Evolutionary conservation across 2,797 vertebrate species (phyloP).

Genomic region (Numenius phaeopus): DNA sequence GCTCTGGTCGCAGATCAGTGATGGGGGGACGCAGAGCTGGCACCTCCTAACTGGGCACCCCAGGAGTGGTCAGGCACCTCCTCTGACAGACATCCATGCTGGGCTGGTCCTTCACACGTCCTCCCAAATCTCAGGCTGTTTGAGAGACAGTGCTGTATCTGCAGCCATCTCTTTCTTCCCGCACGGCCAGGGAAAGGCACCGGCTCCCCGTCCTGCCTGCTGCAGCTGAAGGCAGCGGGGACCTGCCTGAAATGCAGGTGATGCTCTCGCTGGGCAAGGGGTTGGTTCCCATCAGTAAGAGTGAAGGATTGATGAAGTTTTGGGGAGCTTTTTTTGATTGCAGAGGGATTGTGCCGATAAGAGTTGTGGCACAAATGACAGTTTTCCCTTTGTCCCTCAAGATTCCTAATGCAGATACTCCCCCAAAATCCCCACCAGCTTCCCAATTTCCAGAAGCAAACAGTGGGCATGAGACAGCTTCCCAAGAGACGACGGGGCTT

Average conservation of each 20-base stretch:
- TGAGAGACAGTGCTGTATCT: rapidly evolving
- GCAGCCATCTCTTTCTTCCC: rapidly evolving
- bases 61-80: neutral
- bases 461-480: rapidly evolving
- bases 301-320: neutral
- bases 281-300: neutral
- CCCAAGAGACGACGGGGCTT: rapidly evolving
- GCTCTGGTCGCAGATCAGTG: neutral
- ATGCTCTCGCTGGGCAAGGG: neutral
- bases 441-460: neutral
- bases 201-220: neutral
- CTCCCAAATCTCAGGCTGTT: neutral
- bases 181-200: neutral
- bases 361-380: neutral
- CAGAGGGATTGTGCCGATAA: neutral
- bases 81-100: neutral
- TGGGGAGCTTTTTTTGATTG: neutral
- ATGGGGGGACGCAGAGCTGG: neutral
- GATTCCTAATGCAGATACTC: neutral
- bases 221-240: rapidly evolving
- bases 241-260: rapidly evolving
- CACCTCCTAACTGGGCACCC: neutral
- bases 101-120: neutral
- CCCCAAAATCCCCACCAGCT: neutral
- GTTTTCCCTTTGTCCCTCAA: neutral